phyloP scores from a whole-genome alignment of 1,140 invertebrate species.

The Papilio xuthus region DNA sequence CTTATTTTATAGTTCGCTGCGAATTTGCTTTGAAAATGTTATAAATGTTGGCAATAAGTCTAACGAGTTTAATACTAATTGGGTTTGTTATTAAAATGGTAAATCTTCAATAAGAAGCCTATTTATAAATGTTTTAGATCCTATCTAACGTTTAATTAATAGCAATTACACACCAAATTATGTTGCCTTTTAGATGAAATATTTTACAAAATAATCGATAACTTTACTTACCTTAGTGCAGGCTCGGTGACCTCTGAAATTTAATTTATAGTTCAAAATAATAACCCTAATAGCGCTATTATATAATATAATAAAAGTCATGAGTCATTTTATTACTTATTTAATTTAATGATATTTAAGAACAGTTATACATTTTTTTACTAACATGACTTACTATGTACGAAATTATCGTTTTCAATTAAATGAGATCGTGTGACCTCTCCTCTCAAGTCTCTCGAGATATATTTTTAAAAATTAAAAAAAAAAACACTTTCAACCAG shows the following conservation, averaged over 20 bases:
- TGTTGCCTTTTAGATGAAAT: not conserved
- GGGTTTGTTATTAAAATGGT: not conserved
- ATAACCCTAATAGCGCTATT: not conserved
- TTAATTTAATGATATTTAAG: not conserved
- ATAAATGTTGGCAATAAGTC: conserved; percentile 4
- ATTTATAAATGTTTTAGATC: not conserved
- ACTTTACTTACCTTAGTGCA: not conserved
- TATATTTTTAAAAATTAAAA: not conserved
- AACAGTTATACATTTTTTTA: not conserved
- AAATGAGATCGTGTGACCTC: not conserved
- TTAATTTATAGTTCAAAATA: not conserved
- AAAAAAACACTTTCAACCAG: not conserved
- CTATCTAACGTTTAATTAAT: not conserved
- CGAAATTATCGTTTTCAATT: not conserved
- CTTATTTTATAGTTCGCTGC: conserved; percentile 29
- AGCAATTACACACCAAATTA: not conserved
- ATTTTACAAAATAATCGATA: not conserved
- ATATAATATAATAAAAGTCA: not conserved
- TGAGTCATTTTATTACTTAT: not conserved
- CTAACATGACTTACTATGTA: not conserved
- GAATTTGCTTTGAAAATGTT: conserved; percentile 19
- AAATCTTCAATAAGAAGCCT: too few species aligned
- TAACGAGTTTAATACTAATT: conserved; percentile 5
- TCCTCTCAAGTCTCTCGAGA: not conserved
- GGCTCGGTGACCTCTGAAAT: not conserved